These are phyloP conservation scores for Micromussa lordhowensis DNA, from an alignment of 92 coral and sea anemone species.

Conservation along the genomic window DNA sequence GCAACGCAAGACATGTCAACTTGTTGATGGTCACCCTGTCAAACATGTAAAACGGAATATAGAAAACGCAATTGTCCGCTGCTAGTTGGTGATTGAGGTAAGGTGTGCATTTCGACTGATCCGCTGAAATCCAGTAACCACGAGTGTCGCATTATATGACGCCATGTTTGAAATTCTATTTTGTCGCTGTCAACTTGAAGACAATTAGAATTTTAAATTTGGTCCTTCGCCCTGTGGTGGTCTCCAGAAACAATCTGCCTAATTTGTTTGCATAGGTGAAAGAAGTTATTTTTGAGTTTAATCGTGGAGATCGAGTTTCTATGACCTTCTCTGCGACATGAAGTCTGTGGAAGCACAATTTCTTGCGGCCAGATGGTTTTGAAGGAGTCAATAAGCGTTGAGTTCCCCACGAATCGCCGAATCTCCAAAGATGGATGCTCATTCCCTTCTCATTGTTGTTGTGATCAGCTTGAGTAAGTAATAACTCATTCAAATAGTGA, in stretches of 20 bases:
- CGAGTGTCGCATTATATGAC: not conserved
- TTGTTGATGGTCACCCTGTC: not conserved
- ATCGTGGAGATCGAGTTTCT: conserved; percentile 28
- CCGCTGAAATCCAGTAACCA: conserved; percentile 19
- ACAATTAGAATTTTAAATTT: conserved; percentile 36
- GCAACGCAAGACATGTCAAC: not conserved
- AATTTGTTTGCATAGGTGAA: conserved; percentile 39
- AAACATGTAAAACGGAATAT: not conserved
- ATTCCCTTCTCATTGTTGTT: not conserved
- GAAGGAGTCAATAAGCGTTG: not conserved
- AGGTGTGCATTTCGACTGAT: not conserved
- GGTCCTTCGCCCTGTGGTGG: conserved; percentile 33
- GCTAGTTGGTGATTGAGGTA: conserved; percentile 1
- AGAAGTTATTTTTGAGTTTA: conserved; percentile 15
- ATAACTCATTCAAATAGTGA: not conserved
- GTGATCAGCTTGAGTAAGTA: conserved; percentile 40
- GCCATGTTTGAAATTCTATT: conserved; percentile 25
- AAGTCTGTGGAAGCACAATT: conserved; percentile 5
- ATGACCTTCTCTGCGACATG: conserved; percentile 18
- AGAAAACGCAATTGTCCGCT: not conserved
- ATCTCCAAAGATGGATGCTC: not conserved
- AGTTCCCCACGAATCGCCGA: not conserved
- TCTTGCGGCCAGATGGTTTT: not conserved
- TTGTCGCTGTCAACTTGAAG: conserved; percentile 20
- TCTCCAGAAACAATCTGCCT: conserved; percentile 26